These are phyloP conservation scores for Pedionomus torquatus DNA, from an alignment of 2,113 vertebrate genomes.

Conservation along the genomic window DNA sequence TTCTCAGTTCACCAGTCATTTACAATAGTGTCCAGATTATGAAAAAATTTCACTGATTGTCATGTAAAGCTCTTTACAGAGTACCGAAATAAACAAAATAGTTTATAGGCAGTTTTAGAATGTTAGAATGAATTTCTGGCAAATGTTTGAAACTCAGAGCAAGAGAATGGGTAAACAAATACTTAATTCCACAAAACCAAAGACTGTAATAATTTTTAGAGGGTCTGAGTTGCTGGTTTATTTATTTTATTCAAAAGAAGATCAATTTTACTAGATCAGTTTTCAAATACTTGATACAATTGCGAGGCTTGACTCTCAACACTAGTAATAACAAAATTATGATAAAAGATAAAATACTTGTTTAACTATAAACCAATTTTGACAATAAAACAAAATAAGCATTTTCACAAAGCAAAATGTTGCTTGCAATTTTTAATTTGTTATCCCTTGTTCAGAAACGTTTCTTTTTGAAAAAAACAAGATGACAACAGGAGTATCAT, in stretches of 20 bases:
- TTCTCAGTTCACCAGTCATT: neutral
- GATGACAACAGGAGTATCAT: neutral
- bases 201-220: neutral
- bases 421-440: neutral
- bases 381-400: neutral
- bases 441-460: neutral
- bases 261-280: neutral
- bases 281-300: neutral
- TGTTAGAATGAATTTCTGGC: neutral
- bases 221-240: neutral
- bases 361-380: neutral
- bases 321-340: neutral
- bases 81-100: neutral
- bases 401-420: neutral
- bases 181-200: neutral
- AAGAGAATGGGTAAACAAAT: neutral
- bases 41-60: neutral
- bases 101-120: neutral
- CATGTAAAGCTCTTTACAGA: neutral
- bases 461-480: neutral
- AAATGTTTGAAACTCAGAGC: neutral
- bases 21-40: neutral
- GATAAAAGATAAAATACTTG: neutral
- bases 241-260: neutral
- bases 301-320: neutral